Conservation (phyloP, 2,797 vertebrate genomes). For the Adrianichthys oophorus region DNA sequence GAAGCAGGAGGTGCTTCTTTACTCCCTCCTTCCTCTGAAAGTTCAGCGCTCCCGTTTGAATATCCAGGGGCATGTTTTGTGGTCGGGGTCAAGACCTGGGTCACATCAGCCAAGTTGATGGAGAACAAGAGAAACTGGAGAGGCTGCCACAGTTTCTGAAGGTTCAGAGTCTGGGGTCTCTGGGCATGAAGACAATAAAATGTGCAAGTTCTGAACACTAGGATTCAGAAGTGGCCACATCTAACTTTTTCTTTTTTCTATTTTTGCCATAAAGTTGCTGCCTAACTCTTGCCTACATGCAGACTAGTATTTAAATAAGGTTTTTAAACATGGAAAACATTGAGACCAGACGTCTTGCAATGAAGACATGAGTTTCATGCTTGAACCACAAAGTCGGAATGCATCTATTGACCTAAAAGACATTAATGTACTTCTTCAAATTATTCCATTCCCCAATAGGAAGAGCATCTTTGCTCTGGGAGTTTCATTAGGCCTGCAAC, state of each 20-base stretch:
- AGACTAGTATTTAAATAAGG: conserved; percentile 13
- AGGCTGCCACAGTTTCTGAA: conserved; percentile 52
- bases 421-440: conserved; percentile 24
- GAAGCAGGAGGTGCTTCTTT: conserved; percentile 86
- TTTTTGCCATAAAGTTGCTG: too few species aligned
- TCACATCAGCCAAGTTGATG: conserved; percentile 45
- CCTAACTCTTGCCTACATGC: conserved; percentile 70
- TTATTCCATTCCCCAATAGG: conserved; percentile 69
- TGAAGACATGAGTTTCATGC: too few species aligned
- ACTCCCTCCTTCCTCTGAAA: conserved; percentile 87
- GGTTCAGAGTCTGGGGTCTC: conserved; percentile 24
- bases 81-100: conserved; percentile 60
- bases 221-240: conserved; percentile 31
- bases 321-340: too few species aligned
- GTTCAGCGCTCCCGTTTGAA: conserved; percentile 81
- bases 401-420: conserved; percentile 14
- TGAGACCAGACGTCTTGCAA: too few species aligned
- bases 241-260: conserved; percentile 14
- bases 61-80: conserved; percentile 36
- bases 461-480: conserved; percentile 46
- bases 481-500: conserved; percentile 68
- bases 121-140: conserved; percentile 64
- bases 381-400: background rate
- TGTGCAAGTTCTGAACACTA: conserved; percentile 27
- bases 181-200: conserved; percentile 65